Conservation (phyloP, 1,140 invertebrate genomes). For the Zaprionus taronus region DNA sequence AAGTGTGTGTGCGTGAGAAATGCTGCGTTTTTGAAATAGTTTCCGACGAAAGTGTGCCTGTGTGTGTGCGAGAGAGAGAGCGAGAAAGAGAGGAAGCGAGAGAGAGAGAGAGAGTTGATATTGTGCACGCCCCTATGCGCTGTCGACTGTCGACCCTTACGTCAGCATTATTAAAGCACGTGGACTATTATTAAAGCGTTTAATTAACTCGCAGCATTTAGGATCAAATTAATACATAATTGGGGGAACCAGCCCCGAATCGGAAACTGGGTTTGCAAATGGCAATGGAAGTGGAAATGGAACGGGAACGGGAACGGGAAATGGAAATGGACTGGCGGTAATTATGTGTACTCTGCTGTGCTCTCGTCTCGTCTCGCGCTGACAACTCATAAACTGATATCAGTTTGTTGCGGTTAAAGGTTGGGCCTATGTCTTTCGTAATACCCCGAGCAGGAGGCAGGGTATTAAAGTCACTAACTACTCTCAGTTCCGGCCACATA, state of each 20-base stretch:
- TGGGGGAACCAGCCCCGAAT: conserved; percentile 2
- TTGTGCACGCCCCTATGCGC: conserved; percentile 79
- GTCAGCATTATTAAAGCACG: conserved; percentile 75
- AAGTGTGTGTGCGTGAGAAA: conserved; percentile 60
- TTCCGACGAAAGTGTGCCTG: conserved; percentile 15
- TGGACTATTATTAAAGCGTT: conserved; percentile 79
- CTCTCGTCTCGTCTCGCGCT: conserved; percentile 9
- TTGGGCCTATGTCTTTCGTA: conserved; percentile 39
- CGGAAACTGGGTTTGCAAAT: not conserved
- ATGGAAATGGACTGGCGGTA: not conserved
- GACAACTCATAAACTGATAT: conserved; percentile 48
- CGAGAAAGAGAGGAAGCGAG: conserved; percentile 14
- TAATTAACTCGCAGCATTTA: conserved; percentile 74
- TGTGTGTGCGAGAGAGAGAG: conserved; percentile 15
- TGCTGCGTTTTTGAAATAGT: conserved; percentile 60
- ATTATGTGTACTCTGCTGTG: too few species aligned
- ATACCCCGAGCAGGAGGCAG: conserved; percentile 4
- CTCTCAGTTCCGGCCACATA: conserved; percentile 21
- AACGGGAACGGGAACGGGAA: not conserved
- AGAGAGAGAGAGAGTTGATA: conserved; percentile 53
- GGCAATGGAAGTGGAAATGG: not conserved
- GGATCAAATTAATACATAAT: conserved; percentile 69
- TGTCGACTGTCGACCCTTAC: conserved; percentile 72
- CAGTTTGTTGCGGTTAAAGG: conserved; percentile 50
- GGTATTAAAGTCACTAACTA: not conserved